A percentile compares a stretch with the other conserved stretches of the same genome.
phyloP scores from a whole-genome alignment of 2,113 vertebrate species.

The cat (Felis catus) region DNA sequence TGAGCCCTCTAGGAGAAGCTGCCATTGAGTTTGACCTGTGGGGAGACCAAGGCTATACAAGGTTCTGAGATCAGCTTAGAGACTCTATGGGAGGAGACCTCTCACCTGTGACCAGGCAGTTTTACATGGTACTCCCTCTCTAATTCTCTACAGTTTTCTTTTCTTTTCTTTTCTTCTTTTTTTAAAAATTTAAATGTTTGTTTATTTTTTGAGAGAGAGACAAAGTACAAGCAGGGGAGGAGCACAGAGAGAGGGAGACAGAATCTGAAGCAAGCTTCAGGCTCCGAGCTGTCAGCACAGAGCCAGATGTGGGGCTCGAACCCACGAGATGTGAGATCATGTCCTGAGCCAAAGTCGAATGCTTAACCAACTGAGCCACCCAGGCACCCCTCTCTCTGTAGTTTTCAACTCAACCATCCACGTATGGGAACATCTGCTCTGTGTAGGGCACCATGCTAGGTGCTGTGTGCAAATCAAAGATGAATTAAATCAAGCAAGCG shows the following conservation, averaged over 20 bases:
- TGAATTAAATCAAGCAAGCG: not conserved
- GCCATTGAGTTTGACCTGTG: not conserved
- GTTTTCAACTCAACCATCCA: not conserved
- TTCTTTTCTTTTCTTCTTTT: no score
- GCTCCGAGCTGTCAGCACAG: no score
- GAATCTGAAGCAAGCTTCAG: no score
- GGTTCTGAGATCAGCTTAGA: not conserved
- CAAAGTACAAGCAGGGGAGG: no score
- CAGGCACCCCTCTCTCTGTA: no score
- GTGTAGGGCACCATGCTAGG: not conserved
- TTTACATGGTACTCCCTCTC: not conserved
- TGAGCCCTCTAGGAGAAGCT: conserved; percentile 26
- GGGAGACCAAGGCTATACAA: conserved; percentile 29
- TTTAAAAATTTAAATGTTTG: no score
- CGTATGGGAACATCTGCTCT: not conserved
- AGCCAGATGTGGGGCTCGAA: no score
- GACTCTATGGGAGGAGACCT: not conserved
- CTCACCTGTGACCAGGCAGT: not conserved
- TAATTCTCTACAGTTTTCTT: not conserved
- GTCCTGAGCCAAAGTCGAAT: no score
- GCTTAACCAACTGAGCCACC: no score
- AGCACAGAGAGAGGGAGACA: no score
- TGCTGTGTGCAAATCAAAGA: not conserved
- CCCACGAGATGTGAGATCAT: no score
- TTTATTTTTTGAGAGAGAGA: no score